A percentile compares a stretch with the other conserved stretches of the same genome.
Evolutionary conservation across 2,113 vertebrate species (phyloP).

Genomic region (Lepus americanus): DNA sequence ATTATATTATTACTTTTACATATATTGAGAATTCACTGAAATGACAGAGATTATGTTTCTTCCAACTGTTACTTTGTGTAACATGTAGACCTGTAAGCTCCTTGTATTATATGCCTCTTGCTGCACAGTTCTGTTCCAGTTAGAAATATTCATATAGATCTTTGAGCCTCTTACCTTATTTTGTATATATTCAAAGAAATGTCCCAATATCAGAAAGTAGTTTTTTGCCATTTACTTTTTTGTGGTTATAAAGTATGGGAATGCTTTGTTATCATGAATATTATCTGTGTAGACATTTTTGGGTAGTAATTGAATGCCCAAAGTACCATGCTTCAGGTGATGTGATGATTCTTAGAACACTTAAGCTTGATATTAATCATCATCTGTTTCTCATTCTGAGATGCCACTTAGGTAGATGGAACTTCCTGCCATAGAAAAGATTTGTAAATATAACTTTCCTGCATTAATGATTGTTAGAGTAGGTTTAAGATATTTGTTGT

Average conservation of each 20-base stretch:
- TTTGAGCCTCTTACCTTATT: constrained; percentile 14
- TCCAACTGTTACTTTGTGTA: constrained; percentile 7
- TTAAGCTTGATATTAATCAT: constrained; percentile 42
- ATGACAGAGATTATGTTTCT: constrained; percentile 21
- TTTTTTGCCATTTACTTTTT: not conserved
- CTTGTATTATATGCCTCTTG: not conserved
- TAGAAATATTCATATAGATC: constrained; percentile 15
- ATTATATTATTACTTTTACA: not conserved
- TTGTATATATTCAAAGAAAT: not conserved
- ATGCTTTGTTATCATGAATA: constrained; percentile 12
- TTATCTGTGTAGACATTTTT: constrained; percentile 4
- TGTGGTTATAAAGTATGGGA: not conserved
- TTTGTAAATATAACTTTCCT: constrained; percentile 31
- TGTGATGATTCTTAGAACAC: constrained; percentile 10
- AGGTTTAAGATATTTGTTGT: not conserved
- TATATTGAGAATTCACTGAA: constrained; percentile 16
- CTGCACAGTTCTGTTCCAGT: not conserved
- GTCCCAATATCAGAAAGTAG: not conserved
- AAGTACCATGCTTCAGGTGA: not conserved
- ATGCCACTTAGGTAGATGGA: constrained; percentile 7
- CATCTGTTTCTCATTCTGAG: constrained; percentile 31
- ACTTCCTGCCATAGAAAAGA: constrained; percentile 6
- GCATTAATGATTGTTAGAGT: not conserved
- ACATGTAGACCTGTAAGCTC: not conserved
- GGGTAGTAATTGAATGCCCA: not conserved